A percentile compares a stretch with the other conserved stretches of the same genome.
These are phyloP conservation scores for Entomobrya proxima DNA, from an alignment of 2,888 invertebrate genomes.

Conservation along the genomic window DNA sequence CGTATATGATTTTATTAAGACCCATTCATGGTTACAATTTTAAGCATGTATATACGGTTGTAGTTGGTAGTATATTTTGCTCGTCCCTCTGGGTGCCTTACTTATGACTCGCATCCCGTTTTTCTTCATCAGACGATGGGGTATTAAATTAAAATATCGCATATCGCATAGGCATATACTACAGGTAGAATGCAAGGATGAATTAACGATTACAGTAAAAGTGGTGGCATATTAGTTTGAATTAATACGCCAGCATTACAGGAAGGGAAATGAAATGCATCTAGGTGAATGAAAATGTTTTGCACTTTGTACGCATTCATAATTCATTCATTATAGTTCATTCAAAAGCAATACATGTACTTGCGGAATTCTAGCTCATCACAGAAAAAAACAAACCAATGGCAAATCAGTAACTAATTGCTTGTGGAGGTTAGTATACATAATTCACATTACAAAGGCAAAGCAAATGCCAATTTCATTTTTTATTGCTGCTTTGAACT, in stretches of 20 bases:
- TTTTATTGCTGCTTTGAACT: too few species aligned
- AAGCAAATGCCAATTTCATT: neutral
- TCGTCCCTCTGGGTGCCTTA: too few species aligned
- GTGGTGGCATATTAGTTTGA: too few species aligned
- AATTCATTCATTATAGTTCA: neutral
- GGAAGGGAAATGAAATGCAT: neutral
- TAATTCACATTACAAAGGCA: neutral
- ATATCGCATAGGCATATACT: neutral
- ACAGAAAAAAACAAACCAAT: neutral
- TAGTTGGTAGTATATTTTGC: too few species aligned
- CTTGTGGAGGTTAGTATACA: neutral
- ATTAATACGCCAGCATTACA: neutral
- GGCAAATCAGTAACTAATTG: too few species aligned
- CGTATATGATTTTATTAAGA: neutral
- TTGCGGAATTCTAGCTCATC: neutral
- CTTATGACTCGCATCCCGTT: too few species aligned
- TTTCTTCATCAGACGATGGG: too few species aligned
- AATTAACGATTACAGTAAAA: neutral
- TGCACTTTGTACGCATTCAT: neutral
- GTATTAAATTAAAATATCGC: neutral
- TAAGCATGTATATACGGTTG: neutral
- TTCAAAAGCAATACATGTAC: conserved; percentile 77
- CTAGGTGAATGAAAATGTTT: neutral
- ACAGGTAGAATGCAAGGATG: neutral
- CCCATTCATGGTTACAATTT: neutral